Evolutionary conservation across 2,113 vertebrate genomes (phyloP).

Genomic region (Martes martes): DNA sequence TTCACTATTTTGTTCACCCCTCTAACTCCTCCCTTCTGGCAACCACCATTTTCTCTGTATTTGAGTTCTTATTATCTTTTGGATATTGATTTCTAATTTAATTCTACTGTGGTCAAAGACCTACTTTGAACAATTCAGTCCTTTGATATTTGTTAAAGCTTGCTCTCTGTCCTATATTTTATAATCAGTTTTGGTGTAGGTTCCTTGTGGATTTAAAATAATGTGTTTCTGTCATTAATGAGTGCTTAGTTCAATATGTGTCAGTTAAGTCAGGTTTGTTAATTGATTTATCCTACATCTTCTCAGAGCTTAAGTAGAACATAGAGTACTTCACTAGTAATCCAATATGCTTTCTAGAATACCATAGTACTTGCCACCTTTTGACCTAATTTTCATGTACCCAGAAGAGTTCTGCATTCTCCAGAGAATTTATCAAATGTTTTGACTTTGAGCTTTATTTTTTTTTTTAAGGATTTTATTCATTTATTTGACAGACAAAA

Average conservation of each 20-base stretch:
- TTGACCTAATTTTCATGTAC: not conserved
- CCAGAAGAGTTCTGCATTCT: not conserved
- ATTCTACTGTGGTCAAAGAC: not conserved
- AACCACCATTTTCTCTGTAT: not conserved
- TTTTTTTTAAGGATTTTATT: too few relatives aligned
- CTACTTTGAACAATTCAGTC: not conserved
- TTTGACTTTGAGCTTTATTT: not conserved
- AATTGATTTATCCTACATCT: not conserved
- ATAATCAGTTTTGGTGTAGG: not conserved
- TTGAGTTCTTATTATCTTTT: not conserved
- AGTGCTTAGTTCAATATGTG: not conserved
- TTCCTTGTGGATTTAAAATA: not conserved
- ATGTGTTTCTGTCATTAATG: not conserved
- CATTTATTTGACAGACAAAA: too few relatives aligned
- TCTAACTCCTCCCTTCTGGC: not conserved
- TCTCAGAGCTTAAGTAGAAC: not conserved
- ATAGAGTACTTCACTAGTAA: not conserved
- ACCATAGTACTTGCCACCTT: not conserved
- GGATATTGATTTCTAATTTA: not conserved
- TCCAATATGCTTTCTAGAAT: not conserved
- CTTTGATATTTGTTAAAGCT: not conserved
- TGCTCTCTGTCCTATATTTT: not conserved
- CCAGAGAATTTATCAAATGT: not conserved
- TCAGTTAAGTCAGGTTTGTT: not conserved
- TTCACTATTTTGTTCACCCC: not conserved